Percentiles rank a stretch among this genome's conserved stretches.
phyloP scores from a whole-genome alignment of 2,888 invertebrate species.

The Myopa testacea region DNA sequence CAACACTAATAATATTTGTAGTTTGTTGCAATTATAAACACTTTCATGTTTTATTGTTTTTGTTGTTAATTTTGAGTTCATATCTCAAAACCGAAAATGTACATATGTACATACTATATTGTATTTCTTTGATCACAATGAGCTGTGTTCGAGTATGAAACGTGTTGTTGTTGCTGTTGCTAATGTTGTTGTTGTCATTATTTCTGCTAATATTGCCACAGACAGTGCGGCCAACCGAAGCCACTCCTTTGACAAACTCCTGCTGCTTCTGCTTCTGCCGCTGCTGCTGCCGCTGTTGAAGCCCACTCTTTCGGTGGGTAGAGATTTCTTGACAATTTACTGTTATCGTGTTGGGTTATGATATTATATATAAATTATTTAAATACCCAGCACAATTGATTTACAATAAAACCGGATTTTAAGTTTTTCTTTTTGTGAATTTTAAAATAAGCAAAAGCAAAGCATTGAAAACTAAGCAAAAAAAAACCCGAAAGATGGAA shows the following conservation, averaged over 20 bases:
- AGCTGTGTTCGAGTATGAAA: not conserved
- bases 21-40: not conserved
- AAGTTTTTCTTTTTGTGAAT: no score
- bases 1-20: not conserved
- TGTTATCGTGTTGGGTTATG: no score
- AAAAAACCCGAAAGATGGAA: no score
- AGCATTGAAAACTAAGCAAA: no score
- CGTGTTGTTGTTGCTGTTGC: no score
- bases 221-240: not conserved
- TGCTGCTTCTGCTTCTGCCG: not conserved
- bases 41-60: not conserved
- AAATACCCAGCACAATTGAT: no score
- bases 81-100: constrained; percentile 19
- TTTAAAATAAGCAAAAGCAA: no score
- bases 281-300: not conserved
- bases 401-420: no score
- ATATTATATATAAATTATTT: no score
- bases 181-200: not conserved
- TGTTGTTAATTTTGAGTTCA: constrained; percentile 15
- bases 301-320: not conserved
- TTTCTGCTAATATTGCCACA: not conserved
- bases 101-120: not conserved
- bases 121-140: not conserved
- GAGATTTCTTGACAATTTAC: no score
- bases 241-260: constrained; percentile 18